Evolutionary conservation across 2,888 invertebrate genomes (phyloP), one percentile per base, ranked within the genome.

Genomic region (Aphidoletes aphidimyza): DNA sequence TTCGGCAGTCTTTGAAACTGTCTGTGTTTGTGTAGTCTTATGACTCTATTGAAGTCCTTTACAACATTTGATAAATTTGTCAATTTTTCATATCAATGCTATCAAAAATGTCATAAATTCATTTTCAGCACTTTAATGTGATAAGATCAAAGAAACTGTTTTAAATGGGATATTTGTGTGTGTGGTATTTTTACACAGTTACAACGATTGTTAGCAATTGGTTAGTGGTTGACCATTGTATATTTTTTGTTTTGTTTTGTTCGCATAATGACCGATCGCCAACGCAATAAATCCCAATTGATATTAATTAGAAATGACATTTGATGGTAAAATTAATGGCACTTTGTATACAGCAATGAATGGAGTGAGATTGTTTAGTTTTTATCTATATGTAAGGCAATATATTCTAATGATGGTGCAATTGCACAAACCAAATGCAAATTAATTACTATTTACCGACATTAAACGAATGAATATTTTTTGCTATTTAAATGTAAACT

Each of bases 261-360:
- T 22, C 22, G 3, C 22, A n/a, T 54, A 54, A 54, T 54, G 22
- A 54, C 22, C 54, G 22, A 54, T 54, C n/a, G 54, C 54, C 34
- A 5, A 30, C 69, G 34, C 69, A 69, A 69, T 69, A 69, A 69
- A 69, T 69, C 17, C 30, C 30, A 69, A 69, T 69, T 69, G 69
- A 69, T 69, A 69, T 69, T 69, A 69, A 69, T 69, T 30, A 69
- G 34, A 69, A 69, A 69, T 69, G 54, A 69, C 34, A 69, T 69
- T 69, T 69, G 69, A 34, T 69, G 69, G 34, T 14, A 34, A 69
- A 30, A 69, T 14, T 69, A n/a, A 69, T 14, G 2, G 9, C 34
- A 9, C 11, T 69, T 69, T 26, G 22, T 54, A 54, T 54, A 22
- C 5, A 2, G 22, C 9, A 54, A 54, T 54, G 9, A 54, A 54